Percentiles rank a stretch among this genome's conserved stretches.
These are phyloP conservation scores for Triplophysa dalaica DNA, from an alignment of 2,113 vertebrate species.

Conservation along the genomic window DNA sequence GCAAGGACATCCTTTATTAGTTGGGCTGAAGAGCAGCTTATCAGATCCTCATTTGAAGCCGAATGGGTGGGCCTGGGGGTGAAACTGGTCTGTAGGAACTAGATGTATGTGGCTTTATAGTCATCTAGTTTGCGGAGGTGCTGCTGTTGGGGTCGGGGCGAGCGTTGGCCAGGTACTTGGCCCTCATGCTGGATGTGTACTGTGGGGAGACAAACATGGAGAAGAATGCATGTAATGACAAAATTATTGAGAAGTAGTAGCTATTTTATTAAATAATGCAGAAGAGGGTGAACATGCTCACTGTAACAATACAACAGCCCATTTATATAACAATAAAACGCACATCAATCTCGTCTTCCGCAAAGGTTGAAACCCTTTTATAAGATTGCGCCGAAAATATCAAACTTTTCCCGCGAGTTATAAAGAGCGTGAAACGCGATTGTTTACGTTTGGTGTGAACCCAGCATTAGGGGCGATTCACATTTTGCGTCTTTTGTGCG, in stretches of 20 bases:
- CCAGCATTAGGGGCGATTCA: too few species aligned
- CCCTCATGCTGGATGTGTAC: conserved; percentile 99
- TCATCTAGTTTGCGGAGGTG: conserved; percentile 72
- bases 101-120: conserved; percentile 8
- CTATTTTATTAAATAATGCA: background rate
- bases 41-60: conserved; percentile 24
- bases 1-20: conserved; percentile 15
- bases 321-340: background rate
- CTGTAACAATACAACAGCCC: background rate
- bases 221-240: background rate
- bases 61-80: conserved; percentile 25
- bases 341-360: too few species aligned
- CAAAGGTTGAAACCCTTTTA: too few species aligned
- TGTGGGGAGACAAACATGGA: conserved; percentile 67
- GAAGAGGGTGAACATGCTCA: background rate
- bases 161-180: conserved; percentile 97
- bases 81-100: conserved; percentile 29
- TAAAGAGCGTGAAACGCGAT: too few species aligned
- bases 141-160: conserved; percentile 80
- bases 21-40: conserved; percentile 34
- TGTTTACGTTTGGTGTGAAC: too few species aligned
- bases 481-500: too few species aligned
- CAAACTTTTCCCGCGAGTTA: too few species aligned
- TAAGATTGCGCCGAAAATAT: too few species aligned
- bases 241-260: background rate